These are phyloP conservation scores for Drosophila differens DNA, from an alignment of 2,888 invertebrate species.

Conservation along the genomic window DNA sequence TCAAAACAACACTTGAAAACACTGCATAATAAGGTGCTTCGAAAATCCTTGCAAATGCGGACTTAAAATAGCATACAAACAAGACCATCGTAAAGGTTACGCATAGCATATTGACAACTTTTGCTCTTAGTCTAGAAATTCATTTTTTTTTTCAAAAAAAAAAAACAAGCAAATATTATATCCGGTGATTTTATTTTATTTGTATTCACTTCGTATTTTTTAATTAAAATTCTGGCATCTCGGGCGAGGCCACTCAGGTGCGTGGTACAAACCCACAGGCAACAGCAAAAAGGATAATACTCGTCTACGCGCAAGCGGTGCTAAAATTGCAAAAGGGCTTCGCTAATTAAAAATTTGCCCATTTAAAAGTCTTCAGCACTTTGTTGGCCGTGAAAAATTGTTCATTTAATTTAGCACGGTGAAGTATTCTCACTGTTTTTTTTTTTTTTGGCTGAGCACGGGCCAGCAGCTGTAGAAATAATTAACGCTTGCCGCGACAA, in stretches of 20 bases:
- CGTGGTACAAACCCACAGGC: slow-evolving; percentile 32
- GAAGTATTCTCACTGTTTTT: neutral
- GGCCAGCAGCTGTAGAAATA: slow-evolving; percentile 62
- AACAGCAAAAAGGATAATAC: slow-evolving; percentile 34
- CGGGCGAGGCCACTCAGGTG: slow-evolving; percentile 40
- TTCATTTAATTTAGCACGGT: slow-evolving; percentile 12
- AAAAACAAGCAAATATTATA: slow-evolving; percentile 50
- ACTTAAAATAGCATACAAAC: neutral
- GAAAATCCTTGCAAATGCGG: neutral
- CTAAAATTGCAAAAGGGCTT: slow-evolving; percentile 49
- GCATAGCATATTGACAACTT: slow-evolving; percentile 35
- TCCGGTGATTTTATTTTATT: slow-evolving; percentile 18
- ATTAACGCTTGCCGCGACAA: slow-evolving; percentile 59
- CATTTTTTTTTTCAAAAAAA: neutral
- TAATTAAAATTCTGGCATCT: slow-evolving; percentile 64
- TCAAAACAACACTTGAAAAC: slow-evolving; percentile 21
- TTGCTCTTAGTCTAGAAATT: slow-evolving; percentile 29
- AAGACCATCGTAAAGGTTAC: slow-evolving; percentile 14
- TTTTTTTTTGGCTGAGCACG: slow-evolving; percentile 10
- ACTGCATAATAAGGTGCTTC: slow-evolving; percentile 15
- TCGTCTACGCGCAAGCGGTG: slow-evolving; percentile 5
- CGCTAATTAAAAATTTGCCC: slow-evolving; percentile 72
- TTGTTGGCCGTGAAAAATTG: slow-evolving; percentile 57
- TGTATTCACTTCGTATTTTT: slow-evolving; percentile 62
- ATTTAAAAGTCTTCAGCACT: slow-evolving; percentile 55